A percentile compares a stretch with the other conserved stretches of the same genome.
These are phyloP conservation scores for Anableps anableps DNA, from an alignment of 2,797 vertebrate genomes.

Conservation along the genomic window DNA sequence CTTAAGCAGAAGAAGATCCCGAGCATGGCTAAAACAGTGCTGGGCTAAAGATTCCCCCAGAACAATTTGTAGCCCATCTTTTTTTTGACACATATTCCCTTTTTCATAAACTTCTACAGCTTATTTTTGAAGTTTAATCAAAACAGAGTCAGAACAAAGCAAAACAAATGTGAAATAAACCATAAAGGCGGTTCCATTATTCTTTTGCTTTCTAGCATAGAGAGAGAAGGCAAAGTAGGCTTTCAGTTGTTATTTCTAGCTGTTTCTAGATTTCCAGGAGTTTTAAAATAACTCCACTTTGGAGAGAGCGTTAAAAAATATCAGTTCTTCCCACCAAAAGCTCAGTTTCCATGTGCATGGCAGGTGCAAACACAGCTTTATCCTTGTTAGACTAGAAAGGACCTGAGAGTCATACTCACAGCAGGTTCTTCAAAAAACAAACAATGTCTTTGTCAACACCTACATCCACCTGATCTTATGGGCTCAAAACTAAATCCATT, in stretches of 20 bases:
- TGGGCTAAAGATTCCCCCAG: neutral
- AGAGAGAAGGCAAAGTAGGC: neutral
- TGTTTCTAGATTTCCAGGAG: neutral
- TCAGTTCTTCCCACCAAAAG: neutral
- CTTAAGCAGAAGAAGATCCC: neutral
- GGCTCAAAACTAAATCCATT: neutral
- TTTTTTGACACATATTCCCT: no score
- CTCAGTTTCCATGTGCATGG: neutral
- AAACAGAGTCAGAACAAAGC: neutral
- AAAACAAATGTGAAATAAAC: neutral
- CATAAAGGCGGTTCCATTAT: neutral
- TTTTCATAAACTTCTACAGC: no score
- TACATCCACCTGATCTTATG: neutral
- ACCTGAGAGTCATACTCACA: neutral
- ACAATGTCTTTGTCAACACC: neutral
- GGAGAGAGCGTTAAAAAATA: no score
- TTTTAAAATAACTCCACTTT: neutral
- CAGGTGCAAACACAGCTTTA: neutral
- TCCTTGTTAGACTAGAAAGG: no score
- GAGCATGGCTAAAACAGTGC: neutral
- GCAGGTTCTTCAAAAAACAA: neutral
- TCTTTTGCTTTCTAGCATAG: neutral
- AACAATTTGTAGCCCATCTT: neutral
- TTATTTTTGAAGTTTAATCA: no score
- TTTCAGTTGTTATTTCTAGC: neutral